phyloP scores from a whole-genome alignment of 1,140 invertebrate genomes.

The Drosophila bipectinata region DNA sequence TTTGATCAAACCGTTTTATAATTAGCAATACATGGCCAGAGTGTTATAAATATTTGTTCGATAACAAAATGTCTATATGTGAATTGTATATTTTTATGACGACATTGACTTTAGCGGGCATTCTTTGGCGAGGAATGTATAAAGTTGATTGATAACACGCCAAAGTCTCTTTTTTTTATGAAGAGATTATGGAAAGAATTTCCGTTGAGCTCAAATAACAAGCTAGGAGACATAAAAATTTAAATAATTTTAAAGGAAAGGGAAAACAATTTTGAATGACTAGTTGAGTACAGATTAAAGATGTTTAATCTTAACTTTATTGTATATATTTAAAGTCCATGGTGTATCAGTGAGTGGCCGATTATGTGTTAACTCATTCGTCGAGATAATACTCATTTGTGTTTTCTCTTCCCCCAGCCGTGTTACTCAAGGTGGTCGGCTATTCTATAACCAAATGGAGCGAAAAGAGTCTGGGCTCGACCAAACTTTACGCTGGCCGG shows the following conservation, averaged over 20 bases:
- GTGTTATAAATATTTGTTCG: constrained; percentile 59
- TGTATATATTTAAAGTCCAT: background rate
- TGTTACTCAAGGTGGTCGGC: constrained; percentile 68
- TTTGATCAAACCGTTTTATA: constrained; percentile 9
- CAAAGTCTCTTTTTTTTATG: constrained; percentile 15
- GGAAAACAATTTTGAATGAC: background rate
- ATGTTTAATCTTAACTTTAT: constrained; percentile 1
- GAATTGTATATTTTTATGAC: constrained; percentile 54
- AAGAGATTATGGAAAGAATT: constrained; percentile 13
- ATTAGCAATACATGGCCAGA: constrained; percentile 17
- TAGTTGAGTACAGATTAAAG: background rate
- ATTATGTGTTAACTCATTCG: background rate
- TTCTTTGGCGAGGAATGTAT: constrained; percentile 31
- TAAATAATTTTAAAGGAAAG: background rate
- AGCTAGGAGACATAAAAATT: background rate
- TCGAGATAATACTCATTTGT: background rate
- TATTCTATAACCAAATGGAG: constrained; percentile 74
- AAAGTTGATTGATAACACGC: constrained; percentile 44
- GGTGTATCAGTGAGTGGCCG: background rate
- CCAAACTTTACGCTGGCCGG: constrained; percentile 56
- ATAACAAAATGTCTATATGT: constrained; percentile 48
- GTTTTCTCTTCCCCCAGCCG: constrained; percentile 38
- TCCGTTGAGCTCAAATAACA: background rate
- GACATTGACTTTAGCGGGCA: constrained; percentile 60
- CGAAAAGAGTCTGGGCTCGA: constrained; percentile 47